Base-by-base conservation (phyloP, 2,888 invertebrate species). In the Melinopterus prodromus region DNA sequence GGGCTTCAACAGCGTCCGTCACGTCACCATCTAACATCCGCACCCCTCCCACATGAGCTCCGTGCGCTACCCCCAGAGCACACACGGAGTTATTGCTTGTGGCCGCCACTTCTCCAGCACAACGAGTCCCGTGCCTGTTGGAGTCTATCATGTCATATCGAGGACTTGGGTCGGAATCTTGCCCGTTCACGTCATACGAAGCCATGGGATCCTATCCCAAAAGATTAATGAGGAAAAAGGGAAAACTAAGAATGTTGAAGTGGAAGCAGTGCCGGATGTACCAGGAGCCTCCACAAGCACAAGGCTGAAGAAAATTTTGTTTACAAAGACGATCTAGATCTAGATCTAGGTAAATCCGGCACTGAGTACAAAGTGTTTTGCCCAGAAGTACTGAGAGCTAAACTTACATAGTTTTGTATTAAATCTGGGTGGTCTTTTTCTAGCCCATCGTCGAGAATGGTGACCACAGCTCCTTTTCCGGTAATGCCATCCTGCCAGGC, bases 11-110 rank as follows among this genome's bases (percentile, higher is more conserved):
- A 0, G 98, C 98, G 89, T 99, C 99, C 0, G 99, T 99, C 79
- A 99, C 99, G 89, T 99, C 98, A 38, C 99, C 99, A 87, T 99
- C 98, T 86, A 99, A 89, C 98, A 99, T 99, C 75, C 98, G 93
- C n/a, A 99, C 98, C 83, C 99, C 97, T 38, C 89, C 89, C 6
- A 99, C 98, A 86, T 95, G 95, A 76, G 99, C 98, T 77, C 97
- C 96, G 88, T 94, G 98, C 0, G 99, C 99, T 71, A 99, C 96
- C 16, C 99, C 99, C 6, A 99, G 97, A 71, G 98, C 97, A 89
- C 99, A 99, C 69, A 98, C 92, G 37, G 96, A 95, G 90, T 99
- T 99, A 90, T 99, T 98, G 78, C 97, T 98, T 37, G 97, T 95
- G 2, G 99, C 99, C 0, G 99, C 99, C 7, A 99, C 99, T 90